Conservation (phyloP, 2,888 invertebrate genomes). For the Monochamus alternatus region DNA sequence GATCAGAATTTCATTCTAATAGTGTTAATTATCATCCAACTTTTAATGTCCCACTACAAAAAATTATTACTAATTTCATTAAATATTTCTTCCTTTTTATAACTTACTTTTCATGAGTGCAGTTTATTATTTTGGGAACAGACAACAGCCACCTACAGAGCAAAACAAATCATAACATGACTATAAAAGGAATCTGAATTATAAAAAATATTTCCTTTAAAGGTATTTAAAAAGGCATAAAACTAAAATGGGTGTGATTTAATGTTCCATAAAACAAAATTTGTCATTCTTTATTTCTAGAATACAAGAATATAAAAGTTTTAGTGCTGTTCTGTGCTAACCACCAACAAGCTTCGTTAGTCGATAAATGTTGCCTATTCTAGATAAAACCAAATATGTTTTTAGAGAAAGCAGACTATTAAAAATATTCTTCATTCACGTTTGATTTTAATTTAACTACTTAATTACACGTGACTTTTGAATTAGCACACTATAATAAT, state of each 20-base stretch:
- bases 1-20: no score
- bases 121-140: not conserved
- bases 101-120: not conserved
- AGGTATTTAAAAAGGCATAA: not conserved
- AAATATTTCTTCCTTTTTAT: no score
- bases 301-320: not conserved
- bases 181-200: not conserved
- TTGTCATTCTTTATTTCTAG: not conserved
- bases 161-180: not conserved
- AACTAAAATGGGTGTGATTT: slow-evolving; percentile 4
- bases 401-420: no score
- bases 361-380: no score
- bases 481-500: no score
- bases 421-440: no score
- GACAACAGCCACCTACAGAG: not conserved
- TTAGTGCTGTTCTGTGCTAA: not conserved
- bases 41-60: no score
- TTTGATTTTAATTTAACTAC: no score
- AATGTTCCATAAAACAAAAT: slow-evolving; percentile 7
- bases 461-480: no score
- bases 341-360: not conserved
- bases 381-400: no score
- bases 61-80: no score
- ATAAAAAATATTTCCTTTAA: not conserved
- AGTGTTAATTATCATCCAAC: no score